Evolutionary conservation across 2,888 invertebrate genomes (phyloP).

Genomic region (Xylota segnis): DNA sequence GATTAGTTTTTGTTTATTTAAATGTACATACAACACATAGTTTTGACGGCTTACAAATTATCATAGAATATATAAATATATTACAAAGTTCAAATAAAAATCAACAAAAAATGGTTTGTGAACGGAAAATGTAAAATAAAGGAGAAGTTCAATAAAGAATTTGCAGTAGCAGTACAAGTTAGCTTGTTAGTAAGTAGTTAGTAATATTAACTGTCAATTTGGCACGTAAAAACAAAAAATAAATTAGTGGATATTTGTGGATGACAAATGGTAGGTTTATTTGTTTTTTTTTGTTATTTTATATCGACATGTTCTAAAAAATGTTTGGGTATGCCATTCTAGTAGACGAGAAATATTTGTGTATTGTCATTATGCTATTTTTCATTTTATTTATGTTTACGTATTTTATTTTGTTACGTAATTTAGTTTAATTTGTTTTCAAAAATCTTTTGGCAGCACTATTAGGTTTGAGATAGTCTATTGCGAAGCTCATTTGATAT

Average conservation of each 20-base stretch:
- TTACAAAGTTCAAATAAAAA: conserved; percentile 62
- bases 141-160: conserved; percentile 36
- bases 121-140: conserved; percentile 18
- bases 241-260: conserved; percentile 32
- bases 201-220: conserved; percentile 62
- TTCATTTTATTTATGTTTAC: conserved; percentile 7
- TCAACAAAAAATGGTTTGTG: conserved; percentile 45
- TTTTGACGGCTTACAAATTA: conserved; percentile 67
- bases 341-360: conserved; percentile 26
- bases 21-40: conserved; percentile 61
- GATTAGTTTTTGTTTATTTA: conserved; percentile 1
- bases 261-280: conserved; percentile 15
- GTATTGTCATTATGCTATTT: conserved; percentile 63
- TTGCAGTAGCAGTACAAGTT: conserved; percentile 53
- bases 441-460: conserved; percentile 29
- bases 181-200: conserved; percentile 53
- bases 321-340: conserved; percentile 5
- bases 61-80: conserved; percentile 59
- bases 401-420: conserved; percentile 21
- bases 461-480: conserved; percentile 34
- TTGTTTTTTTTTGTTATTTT: neutral
- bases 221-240: conserved; percentile 65
- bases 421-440: conserved; percentile 5
- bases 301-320: neutral
- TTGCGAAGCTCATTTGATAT: conserved; percentile 55